Conservation (phyloP, 1,140 invertebrate species). For the Zelostemma sp. region DNA sequence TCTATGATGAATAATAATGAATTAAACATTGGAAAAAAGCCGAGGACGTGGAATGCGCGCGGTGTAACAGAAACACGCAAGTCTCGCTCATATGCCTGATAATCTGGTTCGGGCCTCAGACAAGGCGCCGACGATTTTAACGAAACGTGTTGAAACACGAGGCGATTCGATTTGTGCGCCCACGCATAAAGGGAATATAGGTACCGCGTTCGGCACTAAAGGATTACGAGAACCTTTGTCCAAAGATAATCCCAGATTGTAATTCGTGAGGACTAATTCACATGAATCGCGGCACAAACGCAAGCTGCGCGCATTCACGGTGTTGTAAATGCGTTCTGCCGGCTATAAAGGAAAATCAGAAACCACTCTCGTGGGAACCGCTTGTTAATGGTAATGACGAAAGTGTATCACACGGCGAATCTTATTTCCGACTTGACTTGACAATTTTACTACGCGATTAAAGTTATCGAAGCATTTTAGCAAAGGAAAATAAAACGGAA, state of each 20-base stretch:
- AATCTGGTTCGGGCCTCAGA: slow-evolving; percentile 7
- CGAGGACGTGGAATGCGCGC: too few species aligned
- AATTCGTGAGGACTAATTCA: slow-evolving; percentile 49
- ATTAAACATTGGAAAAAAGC: too few species aligned
- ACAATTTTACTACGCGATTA: not conserved
- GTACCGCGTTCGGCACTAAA: slow-evolving; percentile 40
- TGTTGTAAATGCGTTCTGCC: slow-evolving; percentile 39
- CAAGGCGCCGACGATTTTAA: slow-evolving; percentile 29
- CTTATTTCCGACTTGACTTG: slow-evolving; percentile 4
- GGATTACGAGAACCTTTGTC: slow-evolving; percentile 52
- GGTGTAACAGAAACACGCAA: too few species aligned
- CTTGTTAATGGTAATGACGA: slow-evolving; percentile 19
- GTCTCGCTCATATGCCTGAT: too few species aligned
- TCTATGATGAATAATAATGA: too few species aligned
- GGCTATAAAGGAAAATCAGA: slow-evolving; percentile 46
- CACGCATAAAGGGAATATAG: slow-evolving; percentile 45
- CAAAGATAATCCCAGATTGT: slow-evolving; percentile 45
- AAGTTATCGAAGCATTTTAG: not conserved
- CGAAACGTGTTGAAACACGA: slow-evolving; percentile 49
- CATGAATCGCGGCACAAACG: slow-evolving; percentile 27
- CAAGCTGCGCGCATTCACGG: slow-evolving; percentile 32
- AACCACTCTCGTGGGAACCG: slow-evolving; percentile 44
- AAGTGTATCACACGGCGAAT: slow-evolving; percentile 18
- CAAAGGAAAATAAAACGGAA: too few species aligned
- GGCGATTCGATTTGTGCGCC: slow-evolving; percentile 49